phyloP scores from a whole-genome alignment of 2,113 vertebrate genomes.

The Gasterosteus aculeatus region DNA sequence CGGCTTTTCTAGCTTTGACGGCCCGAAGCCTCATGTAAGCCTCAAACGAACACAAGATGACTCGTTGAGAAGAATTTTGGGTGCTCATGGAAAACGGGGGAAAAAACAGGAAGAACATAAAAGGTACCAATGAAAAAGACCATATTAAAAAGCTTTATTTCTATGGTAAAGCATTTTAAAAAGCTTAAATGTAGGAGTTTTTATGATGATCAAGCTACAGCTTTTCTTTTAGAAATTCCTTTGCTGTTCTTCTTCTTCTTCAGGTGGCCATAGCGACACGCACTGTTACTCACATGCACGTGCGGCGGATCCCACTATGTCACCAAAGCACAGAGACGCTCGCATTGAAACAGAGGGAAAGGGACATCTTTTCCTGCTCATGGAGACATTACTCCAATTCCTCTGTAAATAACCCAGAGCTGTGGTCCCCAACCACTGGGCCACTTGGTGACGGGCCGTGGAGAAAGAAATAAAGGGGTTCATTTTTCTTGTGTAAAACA shows the following conservation, averaged over 20 bases:
- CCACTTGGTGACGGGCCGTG: no score
- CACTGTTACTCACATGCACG: no score
- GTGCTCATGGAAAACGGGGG: neutral
- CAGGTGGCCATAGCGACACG: no score
- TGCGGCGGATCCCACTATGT: no score
- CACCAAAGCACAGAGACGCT: no score
- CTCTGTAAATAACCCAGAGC: no score
- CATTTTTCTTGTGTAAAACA: no score
- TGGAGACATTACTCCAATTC: no score
- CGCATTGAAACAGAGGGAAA: no score
- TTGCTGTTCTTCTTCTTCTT: neutral
- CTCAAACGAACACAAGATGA: neutral
- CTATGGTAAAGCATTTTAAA: neutral
- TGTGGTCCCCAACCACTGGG: no score
- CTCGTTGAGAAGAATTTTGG: neutral
- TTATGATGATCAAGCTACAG: neutral
- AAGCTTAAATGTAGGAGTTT: neutral
- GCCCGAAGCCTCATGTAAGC: neutral
- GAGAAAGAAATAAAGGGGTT: no score
- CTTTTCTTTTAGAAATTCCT: neutral
- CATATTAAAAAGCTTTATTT: neutral
- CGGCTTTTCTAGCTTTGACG: neutral
- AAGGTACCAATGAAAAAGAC: neutral
- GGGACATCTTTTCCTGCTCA: no score
- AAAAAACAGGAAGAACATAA: neutral